Conservation (phyloP, 2,113 vertebrate genomes). For the Alces alces region DNA sequence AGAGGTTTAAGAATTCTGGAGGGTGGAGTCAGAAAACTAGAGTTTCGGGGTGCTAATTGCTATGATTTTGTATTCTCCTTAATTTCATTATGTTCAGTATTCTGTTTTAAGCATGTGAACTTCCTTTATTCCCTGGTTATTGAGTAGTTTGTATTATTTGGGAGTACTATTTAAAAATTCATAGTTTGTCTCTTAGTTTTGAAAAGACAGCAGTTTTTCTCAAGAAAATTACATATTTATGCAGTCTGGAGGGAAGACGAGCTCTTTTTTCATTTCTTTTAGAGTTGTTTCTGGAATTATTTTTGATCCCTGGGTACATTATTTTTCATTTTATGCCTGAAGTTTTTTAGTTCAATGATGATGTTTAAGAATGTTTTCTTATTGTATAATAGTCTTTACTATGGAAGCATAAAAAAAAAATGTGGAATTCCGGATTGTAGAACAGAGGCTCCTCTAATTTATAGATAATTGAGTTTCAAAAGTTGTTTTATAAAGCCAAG, state of each 20-base stretch:
- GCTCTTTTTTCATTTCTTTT: slow-evolving; percentile 22
- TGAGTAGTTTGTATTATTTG: slow-evolving; percentile 32
- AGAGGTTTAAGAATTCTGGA: background rate
- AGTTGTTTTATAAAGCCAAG: background rate
- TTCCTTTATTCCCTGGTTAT: background rate
- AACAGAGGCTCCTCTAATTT: background rate
- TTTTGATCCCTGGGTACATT: background rate
- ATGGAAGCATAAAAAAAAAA: slow-evolving; percentile 19
- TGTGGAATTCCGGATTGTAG: background rate
- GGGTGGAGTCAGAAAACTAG: background rate
- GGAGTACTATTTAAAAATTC: slow-evolving; percentile 34
- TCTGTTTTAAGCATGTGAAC: slow-evolving; percentile 10
- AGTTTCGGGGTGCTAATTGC: background rate
- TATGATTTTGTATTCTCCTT: background rate
- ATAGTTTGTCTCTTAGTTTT: slow-evolving; percentile 37
- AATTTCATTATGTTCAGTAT: background rate
- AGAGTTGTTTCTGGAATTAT: slow-evolving; percentile 42
- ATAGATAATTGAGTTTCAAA: slow-evolving; percentile 19
- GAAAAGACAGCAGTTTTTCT: slow-evolving; percentile 45
- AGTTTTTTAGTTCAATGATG: slow-evolving; percentile 1
- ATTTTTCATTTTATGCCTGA: background rate
- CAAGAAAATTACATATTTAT: slow-evolving; percentile 41
- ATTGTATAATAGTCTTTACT: slow-evolving; percentile 26
- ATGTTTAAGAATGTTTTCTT: slow-evolving; percentile 30
- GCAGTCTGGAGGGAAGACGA: background rate